Percentiles rank a stretch among this genome's conserved stretches.
These are phyloP conservation scores for Lacerta bilineata DNA, from an alignment of 2,797 vertebrate species.

Conservation along the genomic window DNA sequence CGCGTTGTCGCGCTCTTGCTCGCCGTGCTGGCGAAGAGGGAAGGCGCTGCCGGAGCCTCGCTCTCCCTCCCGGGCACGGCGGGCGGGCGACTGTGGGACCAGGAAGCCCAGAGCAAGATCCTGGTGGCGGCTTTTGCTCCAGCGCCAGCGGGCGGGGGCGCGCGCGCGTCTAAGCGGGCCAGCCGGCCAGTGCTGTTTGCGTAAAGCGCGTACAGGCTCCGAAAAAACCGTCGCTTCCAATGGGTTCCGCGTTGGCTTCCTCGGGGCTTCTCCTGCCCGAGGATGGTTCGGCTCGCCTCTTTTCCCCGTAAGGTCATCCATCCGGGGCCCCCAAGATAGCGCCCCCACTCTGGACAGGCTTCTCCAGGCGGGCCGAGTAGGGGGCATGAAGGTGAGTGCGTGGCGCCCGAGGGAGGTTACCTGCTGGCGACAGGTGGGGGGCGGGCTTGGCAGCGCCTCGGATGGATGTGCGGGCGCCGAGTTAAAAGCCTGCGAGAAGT, in stretches of 20 bases:
- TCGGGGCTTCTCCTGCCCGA: not conserved
- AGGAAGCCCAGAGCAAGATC: conserved; percentile 32
- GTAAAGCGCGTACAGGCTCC: not conserved
- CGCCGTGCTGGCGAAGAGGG: conserved; percentile 10
- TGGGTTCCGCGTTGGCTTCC: not conserved
- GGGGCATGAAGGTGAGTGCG: conserved; percentile 51
- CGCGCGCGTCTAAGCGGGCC: not conserved
- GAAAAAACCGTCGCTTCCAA: not conserved
- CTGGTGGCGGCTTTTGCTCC: conserved; percentile 17
- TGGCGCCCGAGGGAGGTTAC: not conserved
- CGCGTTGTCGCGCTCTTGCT: not conserved
- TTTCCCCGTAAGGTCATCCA: not conserved
- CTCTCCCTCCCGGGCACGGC: not conserved
- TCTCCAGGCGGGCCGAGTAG: conserved; percentile 41
- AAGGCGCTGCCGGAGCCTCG: not conserved
- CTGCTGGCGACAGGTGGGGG: not conserved
- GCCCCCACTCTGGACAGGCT: conserved; percentile 27
- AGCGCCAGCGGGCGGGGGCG: not conserved
- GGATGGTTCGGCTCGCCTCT: not conserved
- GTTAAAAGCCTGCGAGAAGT: not conserved
- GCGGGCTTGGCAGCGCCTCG: not conserved
- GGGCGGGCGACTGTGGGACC: not conserved
- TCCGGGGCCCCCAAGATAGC: not conserved
- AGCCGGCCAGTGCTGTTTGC: not conserved
- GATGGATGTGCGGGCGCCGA: not conserved